phyloP scores from a whole-genome alignment of 1,140 invertebrate species.

The Drosophila littoralis region DNA sequence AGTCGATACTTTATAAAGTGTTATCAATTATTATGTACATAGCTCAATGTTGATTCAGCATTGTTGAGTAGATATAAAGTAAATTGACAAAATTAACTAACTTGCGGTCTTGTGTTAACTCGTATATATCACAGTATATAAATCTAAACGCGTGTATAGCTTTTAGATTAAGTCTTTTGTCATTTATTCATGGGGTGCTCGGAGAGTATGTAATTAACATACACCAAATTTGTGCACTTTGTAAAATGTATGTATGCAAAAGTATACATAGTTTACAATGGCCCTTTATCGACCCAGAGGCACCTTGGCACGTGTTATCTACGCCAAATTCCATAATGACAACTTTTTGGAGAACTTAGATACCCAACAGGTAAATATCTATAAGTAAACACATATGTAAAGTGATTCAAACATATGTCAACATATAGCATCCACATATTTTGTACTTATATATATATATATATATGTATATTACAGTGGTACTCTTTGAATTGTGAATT shows the following conservation, averaged over 20 bases:
- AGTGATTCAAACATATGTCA: neutral
- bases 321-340: conserved; percentile 88
- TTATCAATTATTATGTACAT: too few relatives aligned
- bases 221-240: neutral
- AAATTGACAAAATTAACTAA: too few relatives aligned
- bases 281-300: conserved; percentile 85
- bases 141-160: too few relatives aligned
- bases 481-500: conserved; percentile 85
- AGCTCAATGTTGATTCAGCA: too few relatives aligned
- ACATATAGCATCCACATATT: neutral
- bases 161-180: too few relatives aligned
- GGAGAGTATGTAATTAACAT: neutral
- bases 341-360: conserved; percentile 87
- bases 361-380: conserved; percentile 86
- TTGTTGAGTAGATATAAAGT: too few relatives aligned
- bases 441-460: neutral
- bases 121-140: too few relatives aligned
- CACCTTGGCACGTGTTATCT: conserved; percentile 87
- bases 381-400: neutral
- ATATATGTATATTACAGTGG: conserved; percentile 85
- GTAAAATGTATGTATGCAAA: conserved; percentile 12
- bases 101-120: too few relatives aligned
- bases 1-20: too few relatives aligned
- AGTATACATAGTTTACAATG: conserved; percentile 19
- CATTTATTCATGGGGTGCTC: neutral